Evolutionary conservation across 2,797 vertebrate genomes (phyloP).

Genomic region (Tauraco hartlaubi): DNA sequence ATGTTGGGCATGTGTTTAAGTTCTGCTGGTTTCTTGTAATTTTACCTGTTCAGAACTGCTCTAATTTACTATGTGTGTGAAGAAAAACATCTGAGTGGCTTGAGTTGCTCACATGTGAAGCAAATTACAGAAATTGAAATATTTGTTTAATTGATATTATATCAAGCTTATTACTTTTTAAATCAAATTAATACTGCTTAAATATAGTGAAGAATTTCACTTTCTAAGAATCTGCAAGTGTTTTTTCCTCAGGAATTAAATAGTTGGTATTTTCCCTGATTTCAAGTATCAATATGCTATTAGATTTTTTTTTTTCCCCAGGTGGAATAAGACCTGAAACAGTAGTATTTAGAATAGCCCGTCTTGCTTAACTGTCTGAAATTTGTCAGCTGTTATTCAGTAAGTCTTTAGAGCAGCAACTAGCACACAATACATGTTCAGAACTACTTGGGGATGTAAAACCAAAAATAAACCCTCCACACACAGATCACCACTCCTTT

Average conservation of each 20-base stretch:
- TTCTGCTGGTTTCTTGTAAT: not conserved
- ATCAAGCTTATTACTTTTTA: not conserved
- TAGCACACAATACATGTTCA: not conserved
- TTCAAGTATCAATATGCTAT: not conserved
- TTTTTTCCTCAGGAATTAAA: not conserved
- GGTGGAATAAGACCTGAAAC: not conserved
- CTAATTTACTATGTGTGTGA: not conserved
- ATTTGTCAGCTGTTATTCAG: not conserved
- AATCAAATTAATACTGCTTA: not conserved
- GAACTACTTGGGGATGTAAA: not conserved
- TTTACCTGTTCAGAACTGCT: not conserved
- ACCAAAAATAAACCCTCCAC: not conserved
- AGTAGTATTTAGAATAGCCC: not conserved
- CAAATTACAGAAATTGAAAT: not conserved
- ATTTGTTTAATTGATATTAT: not conserved
- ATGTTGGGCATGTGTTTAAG: not conserved
- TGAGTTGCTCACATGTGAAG: not conserved
- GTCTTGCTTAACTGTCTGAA: not conserved
- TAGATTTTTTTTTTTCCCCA: not conserved
- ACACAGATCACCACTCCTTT: not conserved
- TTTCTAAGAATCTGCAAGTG: not conserved
- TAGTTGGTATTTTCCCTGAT: not conserved
- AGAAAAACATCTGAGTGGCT: not conserved
- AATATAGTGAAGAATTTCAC: not conserved
- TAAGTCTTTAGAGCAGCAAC: not conserved